Percentiles rank a stretch among this genome's conserved stretches.
Evolutionary conservation across 2,113 vertebrate genomes (phyloP).

Genomic region (Helogale parvula): DNA sequence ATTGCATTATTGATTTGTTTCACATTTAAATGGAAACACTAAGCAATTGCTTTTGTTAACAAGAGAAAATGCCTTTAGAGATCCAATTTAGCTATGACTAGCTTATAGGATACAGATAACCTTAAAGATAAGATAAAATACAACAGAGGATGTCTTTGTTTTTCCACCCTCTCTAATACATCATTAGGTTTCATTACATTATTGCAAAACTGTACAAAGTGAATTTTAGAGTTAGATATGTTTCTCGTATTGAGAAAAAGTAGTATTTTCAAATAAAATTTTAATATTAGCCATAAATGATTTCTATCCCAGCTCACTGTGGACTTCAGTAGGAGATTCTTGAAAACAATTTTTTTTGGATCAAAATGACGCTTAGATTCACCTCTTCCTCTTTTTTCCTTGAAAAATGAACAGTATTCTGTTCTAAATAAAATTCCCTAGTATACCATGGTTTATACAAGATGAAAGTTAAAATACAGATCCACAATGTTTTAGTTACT

Average conservation of each 20-base stretch:
- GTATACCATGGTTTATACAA: background rate
- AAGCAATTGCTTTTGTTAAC: slow-evolving; percentile 35
- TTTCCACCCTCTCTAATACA: background rate
- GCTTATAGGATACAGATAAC: background rate
- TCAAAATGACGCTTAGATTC: background rate
- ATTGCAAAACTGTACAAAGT: background rate
- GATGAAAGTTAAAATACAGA: background rate
- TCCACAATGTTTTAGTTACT: background rate
- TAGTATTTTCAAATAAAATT: slow-evolving; percentile 7
- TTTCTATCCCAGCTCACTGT: background rate
- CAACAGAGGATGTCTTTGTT: background rate
- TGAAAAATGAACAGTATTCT: background rate
- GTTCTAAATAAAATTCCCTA: background rate
- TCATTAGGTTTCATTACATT: slow-evolving; percentile 26
- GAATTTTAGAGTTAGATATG: slow-evolving; percentile 17
- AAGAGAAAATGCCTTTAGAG: slow-evolving; percentile 40
- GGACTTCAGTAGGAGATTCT: background rate
- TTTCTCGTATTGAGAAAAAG: background rate
- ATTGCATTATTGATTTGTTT: slow-evolving; percentile 35
- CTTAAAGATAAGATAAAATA: slow-evolving; percentile 30
- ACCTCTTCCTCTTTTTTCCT: background rate
- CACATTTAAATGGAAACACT: slow-evolving; percentile 43
- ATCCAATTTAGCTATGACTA: slow-evolving; percentile 34
- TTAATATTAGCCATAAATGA: slow-evolving; percentile 12
- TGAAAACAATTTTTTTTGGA: background rate